phyloP scores from a whole-genome alignment of 2,888 invertebrate species.

The Diarsia mendica region DNA sequence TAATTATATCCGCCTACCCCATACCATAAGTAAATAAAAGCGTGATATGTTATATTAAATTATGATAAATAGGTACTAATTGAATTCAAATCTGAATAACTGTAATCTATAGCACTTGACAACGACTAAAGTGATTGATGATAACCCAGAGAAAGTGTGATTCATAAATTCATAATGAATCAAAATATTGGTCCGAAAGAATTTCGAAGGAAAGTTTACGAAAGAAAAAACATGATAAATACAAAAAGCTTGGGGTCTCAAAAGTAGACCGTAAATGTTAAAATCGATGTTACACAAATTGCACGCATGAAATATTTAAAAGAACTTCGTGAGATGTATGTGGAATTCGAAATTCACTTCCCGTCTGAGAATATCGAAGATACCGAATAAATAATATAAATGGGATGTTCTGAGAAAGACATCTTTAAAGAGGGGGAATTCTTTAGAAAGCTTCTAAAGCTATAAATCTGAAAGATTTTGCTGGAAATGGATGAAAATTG shows the following conservation, averaged over 20 bases:
- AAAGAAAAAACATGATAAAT: slow-evolving; percentile 11
- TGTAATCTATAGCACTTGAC: slow-evolving; percentile 8
- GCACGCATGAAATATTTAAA: slow-evolving; percentile 25
- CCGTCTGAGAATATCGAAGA: not conserved
- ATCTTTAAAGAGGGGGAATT: slow-evolving; percentile 7
- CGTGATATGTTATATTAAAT: not conserved
- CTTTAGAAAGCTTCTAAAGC: not conserved
- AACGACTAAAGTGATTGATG: not conserved
- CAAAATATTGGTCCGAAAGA: slow-evolving; percentile 11
- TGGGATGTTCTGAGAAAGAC: slow-evolving; percentile 1
- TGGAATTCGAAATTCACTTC: slow-evolving; percentile 20
- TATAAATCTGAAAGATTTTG: slow-evolving; percentile 1
- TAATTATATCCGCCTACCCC: too few species aligned
- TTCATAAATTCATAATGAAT: slow-evolving; percentile 10
- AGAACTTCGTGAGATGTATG: not conserved
- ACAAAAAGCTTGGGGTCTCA: not conserved
- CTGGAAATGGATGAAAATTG: slow-evolving; percentile 4
- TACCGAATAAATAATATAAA: not conserved
- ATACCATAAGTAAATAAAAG: too few species aligned
- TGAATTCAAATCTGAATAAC: not conserved
- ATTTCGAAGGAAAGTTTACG: slow-evolving; percentile 3
- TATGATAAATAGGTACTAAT: too few species aligned
- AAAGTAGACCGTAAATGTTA: not conserved
- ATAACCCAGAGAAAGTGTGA: not conserved
- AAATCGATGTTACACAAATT: not conserved